Base-by-base conservation (phyloP, 2,113 vertebrate species). In the Gobio gobio region DNA sequence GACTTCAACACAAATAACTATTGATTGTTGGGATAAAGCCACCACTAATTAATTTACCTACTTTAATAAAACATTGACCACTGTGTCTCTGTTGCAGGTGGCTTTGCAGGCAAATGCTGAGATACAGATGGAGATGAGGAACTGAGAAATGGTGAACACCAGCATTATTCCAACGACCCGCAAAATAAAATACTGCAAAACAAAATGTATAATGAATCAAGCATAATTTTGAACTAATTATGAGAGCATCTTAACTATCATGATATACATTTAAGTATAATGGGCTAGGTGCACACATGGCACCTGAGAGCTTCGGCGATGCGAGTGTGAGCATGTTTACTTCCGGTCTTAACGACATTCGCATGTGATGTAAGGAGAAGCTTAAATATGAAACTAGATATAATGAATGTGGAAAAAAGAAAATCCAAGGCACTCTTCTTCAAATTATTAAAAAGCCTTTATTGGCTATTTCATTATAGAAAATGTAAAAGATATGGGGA, bases 41-140 rank as follows among this genome's bases (percentile, higher is more conserved):
- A 14, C 5, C 2, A 18, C 16, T 13, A 51, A 76, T 20, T n/a
- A 0, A 14, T 78, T 59, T 61, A 61, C 56, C 36, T 61, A 14
- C 12, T 78, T 43, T 24, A 78, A 4, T 61, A 3, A 10, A 13
- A 78, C 76, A 78, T 61, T 61, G 56, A 78, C 22, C 22, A 78
- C 33, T 61, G 56, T 59, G 33, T 45, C 3, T 24, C 20, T 61
- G 76, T 16, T 36, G 18, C 54, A 24, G 12, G 10, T 58, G 54
- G 22, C 56, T 45, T 59, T 61, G 22, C 36, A 78, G 29, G 22
- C 56, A 43, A 78, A 24, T 43, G 33, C 20, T 10, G 76, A 78
- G 76, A 78, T 78, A 40, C 0, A 78, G 76, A 78, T 61, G 58
- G 76, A 78, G 56, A 61, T 61, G 33, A 59, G 24, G 20, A 78